Conservation (phyloP, 1,140 invertebrate genomes). For the Drosophila azteca region DNA sequence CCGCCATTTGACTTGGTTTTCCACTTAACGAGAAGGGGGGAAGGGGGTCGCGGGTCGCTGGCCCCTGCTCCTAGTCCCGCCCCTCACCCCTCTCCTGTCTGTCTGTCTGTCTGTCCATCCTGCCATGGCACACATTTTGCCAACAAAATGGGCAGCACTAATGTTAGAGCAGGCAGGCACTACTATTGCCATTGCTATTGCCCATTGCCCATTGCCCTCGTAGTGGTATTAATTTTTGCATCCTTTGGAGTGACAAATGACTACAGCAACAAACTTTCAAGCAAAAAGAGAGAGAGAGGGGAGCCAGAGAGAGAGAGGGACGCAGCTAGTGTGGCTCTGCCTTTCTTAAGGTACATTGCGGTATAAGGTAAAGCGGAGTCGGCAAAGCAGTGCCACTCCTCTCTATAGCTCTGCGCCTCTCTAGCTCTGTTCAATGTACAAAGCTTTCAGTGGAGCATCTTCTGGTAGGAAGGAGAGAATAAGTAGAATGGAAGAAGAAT, state of each 20-base stretch:
- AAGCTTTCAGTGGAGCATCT: no score
- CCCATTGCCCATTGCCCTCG: slow-evolving; percentile 44
- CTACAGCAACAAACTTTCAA: slow-evolving; percentile 71
- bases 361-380: no score
- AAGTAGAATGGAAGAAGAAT: slow-evolving; percentile 26
- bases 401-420: not conserved
- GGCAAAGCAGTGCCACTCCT: slow-evolving; percentile 5
- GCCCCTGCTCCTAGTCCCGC: slow-evolving; percentile 3
- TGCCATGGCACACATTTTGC: slow-evolving; percentile 70
- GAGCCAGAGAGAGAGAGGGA: slow-evolving; percentile 1
- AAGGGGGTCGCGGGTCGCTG: slow-evolving; percentile 1
- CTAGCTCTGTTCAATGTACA: no score
- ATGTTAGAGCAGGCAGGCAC: not conserved
- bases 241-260: slow-evolving; percentile 70
- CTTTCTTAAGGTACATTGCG: no score
- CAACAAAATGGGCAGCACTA: no score
- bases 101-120: slow-evolving; percentile 9
- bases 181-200: slow-evolving; percentile 33
- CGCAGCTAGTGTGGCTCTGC: not conserved
- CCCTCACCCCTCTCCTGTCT: not conserved
- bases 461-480: not conserved
- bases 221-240: slow-evolving; percentile 44
- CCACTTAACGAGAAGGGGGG: slow-evolving; percentile 51
- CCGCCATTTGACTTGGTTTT: slow-evolving; percentile 71
- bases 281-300: not conserved